These are phyloP conservation scores for Microtus richardsoni DNA, from an alignment of 2,113 vertebrate species.

Conservation along the genomic window DNA sequence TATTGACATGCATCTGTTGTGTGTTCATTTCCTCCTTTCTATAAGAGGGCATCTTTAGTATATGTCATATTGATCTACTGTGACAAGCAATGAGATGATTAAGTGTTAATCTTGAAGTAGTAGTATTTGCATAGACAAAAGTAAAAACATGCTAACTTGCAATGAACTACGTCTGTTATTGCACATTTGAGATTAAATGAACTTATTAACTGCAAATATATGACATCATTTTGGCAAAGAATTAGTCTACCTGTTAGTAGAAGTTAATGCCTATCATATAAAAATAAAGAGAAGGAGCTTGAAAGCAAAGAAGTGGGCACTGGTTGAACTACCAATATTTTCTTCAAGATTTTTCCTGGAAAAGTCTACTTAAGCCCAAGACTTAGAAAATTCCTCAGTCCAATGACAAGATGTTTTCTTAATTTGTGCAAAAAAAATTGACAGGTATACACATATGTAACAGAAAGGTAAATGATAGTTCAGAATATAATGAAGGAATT, in stretches of 20 bases:
- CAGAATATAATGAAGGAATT: background rate
- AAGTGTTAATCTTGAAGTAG: background rate
- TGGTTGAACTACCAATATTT: background rate
- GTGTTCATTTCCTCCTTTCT: constrained; percentile 36
- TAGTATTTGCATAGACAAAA: background rate
- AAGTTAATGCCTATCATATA: background rate
- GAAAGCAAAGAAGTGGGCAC: background rate
- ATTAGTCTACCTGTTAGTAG: background rate
- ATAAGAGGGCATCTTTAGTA: background rate
- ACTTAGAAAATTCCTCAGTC: background rate
- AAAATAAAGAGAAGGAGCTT: background rate
- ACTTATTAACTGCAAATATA: constrained; percentile 30
- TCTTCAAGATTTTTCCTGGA: background rate
- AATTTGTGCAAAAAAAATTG: constrained; percentile 12
- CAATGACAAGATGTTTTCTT: background rate
- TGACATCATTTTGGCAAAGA: constrained; percentile 1
- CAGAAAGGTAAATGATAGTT: background rate
- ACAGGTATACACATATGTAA: background rate
- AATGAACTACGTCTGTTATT: constrained; percentile 30
- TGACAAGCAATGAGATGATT: constrained; percentile 26
- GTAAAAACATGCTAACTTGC: constrained; percentile 37
- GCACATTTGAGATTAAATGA: background rate
- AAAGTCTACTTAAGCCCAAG: background rate
- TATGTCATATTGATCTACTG: background rate
- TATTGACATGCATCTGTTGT: background rate